These are phyloP conservation scores for Lithophane ornitopus DNA, from an alignment of 2,888 invertebrate genomes.

Conservation along the genomic window DNA sequence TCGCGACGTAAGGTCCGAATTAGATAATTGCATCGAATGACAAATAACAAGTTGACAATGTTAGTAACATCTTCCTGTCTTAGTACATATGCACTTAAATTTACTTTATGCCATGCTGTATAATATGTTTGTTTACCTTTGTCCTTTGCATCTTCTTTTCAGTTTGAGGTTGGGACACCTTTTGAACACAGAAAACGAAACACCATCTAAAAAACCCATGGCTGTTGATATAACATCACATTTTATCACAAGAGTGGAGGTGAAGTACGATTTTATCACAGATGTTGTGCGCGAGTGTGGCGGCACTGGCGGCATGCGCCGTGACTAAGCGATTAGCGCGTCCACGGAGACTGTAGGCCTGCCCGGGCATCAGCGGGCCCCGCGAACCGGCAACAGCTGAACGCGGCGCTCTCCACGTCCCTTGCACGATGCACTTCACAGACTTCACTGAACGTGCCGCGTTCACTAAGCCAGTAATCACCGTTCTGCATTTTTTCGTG, in stretches of 20 bases:
- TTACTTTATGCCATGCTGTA: conserved; percentile 17
- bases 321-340: conserved; percentile 83
- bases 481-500: conserved; percentile 52
- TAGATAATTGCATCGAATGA: conserved; percentile 47
- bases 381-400: conserved; percentile 62
- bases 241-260: conserved; percentile 73
- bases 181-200: conserved; percentile 86
- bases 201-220: conserved; percentile 83
- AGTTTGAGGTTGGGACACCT: conserved; percentile 84
- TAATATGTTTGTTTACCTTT: conserved; percentile 75
- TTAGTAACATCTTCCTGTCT: conserved; percentile 16
- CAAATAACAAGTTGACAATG: conserved; percentile 35
- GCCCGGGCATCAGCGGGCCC: conserved; percentile 59
- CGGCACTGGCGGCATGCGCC: conserved; percentile 75
- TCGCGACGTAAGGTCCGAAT: conserved; percentile 40
- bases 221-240: conserved; percentile 74
- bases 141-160: conserved; percentile 74
- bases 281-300: conserved; percentile 75
- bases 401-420: conserved; percentile 62
- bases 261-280: conserved; percentile 74
- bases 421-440: conserved; percentile 73
- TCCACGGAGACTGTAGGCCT: conserved; percentile 65
- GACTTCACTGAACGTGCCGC: conserved; percentile 71
- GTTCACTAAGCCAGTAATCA: conserved; percentile 46
- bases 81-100: conserved; percentile 19